A percentile compares a stretch with the other conserved stretches of the same genome.
Conservation (phyloP, 2,113 vertebrate genomes). For the Anseranas semipalmata region DNA sequence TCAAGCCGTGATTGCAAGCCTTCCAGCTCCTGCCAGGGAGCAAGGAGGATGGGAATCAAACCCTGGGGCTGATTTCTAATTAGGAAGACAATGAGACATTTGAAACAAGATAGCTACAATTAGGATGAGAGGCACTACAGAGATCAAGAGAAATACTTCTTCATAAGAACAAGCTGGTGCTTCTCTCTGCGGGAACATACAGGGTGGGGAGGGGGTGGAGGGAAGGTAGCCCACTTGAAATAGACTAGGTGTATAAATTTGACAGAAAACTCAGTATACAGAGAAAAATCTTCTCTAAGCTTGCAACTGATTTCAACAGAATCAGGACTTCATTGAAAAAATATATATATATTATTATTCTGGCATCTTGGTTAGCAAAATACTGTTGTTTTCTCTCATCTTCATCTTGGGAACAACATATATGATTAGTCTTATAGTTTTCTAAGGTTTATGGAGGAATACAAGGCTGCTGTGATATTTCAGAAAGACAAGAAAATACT, state of each 20-base stretch:
- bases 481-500: background rate
- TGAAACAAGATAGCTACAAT: slow-evolving; percentile 40
- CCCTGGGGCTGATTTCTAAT: background rate
- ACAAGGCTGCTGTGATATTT: accelerated
- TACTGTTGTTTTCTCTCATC: background rate
- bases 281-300: background rate
- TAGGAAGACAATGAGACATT: slow-evolving; percentile 1
- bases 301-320: background rate
- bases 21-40: background rate
- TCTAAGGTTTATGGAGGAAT: background rate
- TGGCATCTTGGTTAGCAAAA: background rate
- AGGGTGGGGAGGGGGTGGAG: background rate
- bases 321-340: background rate
- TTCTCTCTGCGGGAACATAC: background rate
- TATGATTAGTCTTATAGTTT: background rate
- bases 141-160: slow-evolving; percentile 42
- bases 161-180: background rate
- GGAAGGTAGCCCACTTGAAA: background rate
- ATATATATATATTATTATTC: background rate
- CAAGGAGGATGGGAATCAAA: background rate
- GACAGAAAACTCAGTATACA: background rate
- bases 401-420: background rate
- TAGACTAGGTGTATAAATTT: background rate
- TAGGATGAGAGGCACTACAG: slow-evolving; percentile 48
- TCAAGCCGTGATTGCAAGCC: background rate